A percentile compares a stretch with the other conserved stretches of the same genome.
Conservation (phyloP, 2,888 invertebrate species). For the Amiota communis region DNA sequence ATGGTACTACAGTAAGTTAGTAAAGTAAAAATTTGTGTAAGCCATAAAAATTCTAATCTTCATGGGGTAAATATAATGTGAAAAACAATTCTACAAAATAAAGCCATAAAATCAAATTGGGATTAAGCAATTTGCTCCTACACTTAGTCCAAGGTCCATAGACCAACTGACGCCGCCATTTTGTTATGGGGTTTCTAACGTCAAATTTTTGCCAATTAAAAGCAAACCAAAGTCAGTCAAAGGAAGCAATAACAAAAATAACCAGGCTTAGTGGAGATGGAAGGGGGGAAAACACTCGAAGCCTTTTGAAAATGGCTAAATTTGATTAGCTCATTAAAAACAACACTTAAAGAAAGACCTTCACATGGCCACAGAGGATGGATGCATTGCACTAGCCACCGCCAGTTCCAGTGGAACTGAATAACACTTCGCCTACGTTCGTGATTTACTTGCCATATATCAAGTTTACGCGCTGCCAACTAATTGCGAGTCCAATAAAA, state of each 20-base stretch:
- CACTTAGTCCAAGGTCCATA: neutral
- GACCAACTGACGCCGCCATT: no score
- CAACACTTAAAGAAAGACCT: conserved; percentile 36
- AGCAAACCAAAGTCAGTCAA: conserved; percentile 47
- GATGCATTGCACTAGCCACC: no score
- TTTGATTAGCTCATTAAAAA: conserved; percentile 62
- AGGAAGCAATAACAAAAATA: conserved; percentile 31
- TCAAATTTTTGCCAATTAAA: conserved; percentile 55
- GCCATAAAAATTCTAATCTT: neutral
- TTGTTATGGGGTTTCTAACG: no score
- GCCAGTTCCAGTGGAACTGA: no score
- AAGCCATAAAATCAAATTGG: conserved; percentile 4
- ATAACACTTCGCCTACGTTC: neutral
- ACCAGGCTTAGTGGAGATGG: neutral
- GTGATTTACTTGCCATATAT: conserved; percentile 47
- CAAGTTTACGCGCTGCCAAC: conserved; percentile 61
- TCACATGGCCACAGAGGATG: no score
- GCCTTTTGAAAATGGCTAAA: conserved; percentile 49
- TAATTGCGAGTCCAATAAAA: conserved; percentile 69
- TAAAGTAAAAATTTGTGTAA: no score
- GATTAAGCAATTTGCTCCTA: neutral
- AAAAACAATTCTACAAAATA: neutral
- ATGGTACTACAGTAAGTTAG: no score
- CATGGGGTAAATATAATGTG: neutral
- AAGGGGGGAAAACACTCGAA: conserved; percentile 44